Evolutionary conservation across 2,797 vertebrate genomes (phyloP), one percentile per base, ranked within the genome.

Genomic region (Pseudopleuronectes americanus): DNA sequence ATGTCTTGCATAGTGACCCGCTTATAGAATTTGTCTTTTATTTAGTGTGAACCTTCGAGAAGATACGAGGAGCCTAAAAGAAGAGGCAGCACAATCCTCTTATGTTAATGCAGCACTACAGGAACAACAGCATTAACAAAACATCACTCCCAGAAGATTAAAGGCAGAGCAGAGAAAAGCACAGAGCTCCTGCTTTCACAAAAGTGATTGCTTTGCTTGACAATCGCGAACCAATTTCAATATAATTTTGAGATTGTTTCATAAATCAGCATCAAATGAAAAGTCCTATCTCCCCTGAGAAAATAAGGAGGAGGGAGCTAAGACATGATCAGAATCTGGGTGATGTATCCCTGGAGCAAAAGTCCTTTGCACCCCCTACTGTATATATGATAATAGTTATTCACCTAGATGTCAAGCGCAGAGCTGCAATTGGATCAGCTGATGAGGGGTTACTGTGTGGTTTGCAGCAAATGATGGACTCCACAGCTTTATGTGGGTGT

Each of bases 171-270:
- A 45, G 43, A 19, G 43, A 16, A 14, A 17, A 19, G 43, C 43
- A 38, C 16, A 1, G 14, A 45, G 43, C 43, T 45, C 43, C 43
- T 45, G 14, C 43, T 19, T 59, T 59, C 16, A 28, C 54, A 61
- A 28, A 66, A 65, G 79, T 56, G 31, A 75, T 62, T 79, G 8
- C 12, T 3, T 38, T 8, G 17, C 63, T 54, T 64, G 70, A 26
- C 62, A 47, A 74, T 73, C 68, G 23, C 68, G 36, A 73, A 76
- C 53, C 68, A 73, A 68, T 88, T 76, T 60, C 45, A 67, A n/a
- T 64, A 16, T 28, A 76, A 65, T 77, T 63, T 77, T 4, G 4
- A 71, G 74, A 79, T 66, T 36, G 65, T 43, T 71, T 53, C 1
- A 21, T 60, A 48, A 64, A 83, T 75, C 56, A 66, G 77, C 61